Base-by-base conservation (phyloP, 2,888 invertebrate genomes). In the Ephialtes manifestator region DNA sequence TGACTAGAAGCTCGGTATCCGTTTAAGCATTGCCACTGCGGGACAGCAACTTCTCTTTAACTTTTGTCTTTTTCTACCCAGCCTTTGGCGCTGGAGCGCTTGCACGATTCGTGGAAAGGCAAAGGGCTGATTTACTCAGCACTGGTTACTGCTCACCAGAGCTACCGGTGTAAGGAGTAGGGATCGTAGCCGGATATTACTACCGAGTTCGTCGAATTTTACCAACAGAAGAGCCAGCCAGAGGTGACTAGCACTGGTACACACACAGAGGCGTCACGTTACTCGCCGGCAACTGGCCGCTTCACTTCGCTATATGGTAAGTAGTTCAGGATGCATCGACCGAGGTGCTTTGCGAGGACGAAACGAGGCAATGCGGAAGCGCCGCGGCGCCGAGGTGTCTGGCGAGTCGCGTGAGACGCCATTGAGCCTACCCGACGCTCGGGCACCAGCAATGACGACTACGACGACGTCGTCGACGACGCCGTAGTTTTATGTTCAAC, bases 311-410 rank as follows among this genome's bases (percentile, higher is more conserved):
- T 65, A 39, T 39, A 65, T 65, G 65, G 65, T 65, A 65, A 60
- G 71, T 75, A 79, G 76, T 80, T 35, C 71, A 83, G 85, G 87
- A 88, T 87, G 75, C 78, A 87, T 87, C 87, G 87, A 87, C 85
- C 87, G 75, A 65, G 75, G 51, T 58, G 71, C 43, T 51, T 83
- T 53, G 82, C 82, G 85, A 86, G 88, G 84, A 88, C 86, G 87
- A 88, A 88, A 88, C 86, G 88, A 80, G 86, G 84, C 88, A 87
- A 88, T 88, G 88, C 88, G 88, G 88, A 88, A 88, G 86, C 85
- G 77, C 80, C 84, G 84, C 80, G 88, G 88, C 88, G 88, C 88
- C 88, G 63, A 86, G 86, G 87, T 88, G 88, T 88, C 88, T 88
- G 77, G 82, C 51, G 71, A 84, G 88, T 88, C 88, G 88, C 88